Percentiles rank a stretch among this genome's conserved stretches.
Conservation (phyloP, 1,140 invertebrate genomes). For the Globodera rostochiensis region DNA sequence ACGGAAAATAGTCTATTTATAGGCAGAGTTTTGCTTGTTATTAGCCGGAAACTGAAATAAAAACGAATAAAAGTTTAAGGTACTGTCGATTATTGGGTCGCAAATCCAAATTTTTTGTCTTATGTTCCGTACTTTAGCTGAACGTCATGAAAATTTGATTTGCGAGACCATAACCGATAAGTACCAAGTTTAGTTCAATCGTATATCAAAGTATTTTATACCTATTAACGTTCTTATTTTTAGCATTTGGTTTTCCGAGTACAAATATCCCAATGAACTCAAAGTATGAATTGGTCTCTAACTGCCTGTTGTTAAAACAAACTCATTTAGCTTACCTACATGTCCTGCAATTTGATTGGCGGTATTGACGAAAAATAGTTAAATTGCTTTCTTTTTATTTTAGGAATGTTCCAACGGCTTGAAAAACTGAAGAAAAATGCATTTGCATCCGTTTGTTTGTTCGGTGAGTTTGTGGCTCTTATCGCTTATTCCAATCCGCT, state of each 20-base stretch:
- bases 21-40: too few species aligned
- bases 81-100: too few species aligned
- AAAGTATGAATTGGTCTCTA: conserved; percentile 60
- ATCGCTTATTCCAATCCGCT: neutral
- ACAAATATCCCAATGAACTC: conserved; percentile 92
- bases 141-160: too few species aligned
- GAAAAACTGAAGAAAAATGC: conserved; percentile 96
- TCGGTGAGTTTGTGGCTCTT: conserved; percentile 69
- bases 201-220: too few species aligned
- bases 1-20: too few species aligned
- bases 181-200: too few species aligned
- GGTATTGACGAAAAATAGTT: conserved; percentile 68
- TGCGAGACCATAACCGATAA: too few species aligned
- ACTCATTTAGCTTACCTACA: conserved; percentile 76
- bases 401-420: conserved; percentile 92
- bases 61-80: too few species aligned
- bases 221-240: neutral
- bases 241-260: conserved; percentile 71
- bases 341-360: conserved; percentile 90
- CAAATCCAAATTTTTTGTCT: too few species aligned
- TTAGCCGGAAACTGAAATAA: too few species aligned
- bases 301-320: neutral
- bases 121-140: too few species aligned
- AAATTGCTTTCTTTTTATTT: conserved; percentile 48
- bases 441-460: conserved; percentile 89